Percentiles rank a stretch among this genome's conserved stretches.
Evolutionary conservation across 2,113 vertebrate genomes (phyloP).

Genomic region (Grantiella picta): DNA sequence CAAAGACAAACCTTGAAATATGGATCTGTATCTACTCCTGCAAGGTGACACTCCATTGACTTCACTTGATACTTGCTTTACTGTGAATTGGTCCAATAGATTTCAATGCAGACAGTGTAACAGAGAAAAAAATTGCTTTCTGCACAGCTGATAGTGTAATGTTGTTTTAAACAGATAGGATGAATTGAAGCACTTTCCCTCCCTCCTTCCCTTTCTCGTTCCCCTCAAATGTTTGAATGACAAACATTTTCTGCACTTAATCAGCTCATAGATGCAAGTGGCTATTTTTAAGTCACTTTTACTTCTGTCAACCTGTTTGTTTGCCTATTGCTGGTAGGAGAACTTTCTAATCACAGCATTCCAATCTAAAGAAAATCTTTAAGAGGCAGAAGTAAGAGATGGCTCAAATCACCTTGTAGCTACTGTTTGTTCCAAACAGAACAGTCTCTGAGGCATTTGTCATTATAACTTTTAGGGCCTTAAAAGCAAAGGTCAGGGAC

Average conservation of each 20-base stretch:
- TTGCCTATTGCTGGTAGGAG: neutral
- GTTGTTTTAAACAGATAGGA: neutral
- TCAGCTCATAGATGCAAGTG: neutral
- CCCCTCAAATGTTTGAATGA: neutral
- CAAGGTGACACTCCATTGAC: constrained; percentile 6
- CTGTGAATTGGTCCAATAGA: neutral
- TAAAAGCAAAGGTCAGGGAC: constrained; percentile 12
- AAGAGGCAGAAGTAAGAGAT: neutral
- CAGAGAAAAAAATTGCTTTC: neutral
- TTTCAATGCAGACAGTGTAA: neutral
- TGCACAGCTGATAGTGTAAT: neutral
- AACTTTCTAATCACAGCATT: neutral
- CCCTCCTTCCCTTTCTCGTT: neutral
- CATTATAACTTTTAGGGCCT: constrained; percentile 13
- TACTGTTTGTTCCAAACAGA: neutral
- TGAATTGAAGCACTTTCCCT: neutral
- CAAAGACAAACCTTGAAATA: constrained; percentile 17
- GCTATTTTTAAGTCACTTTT: neutral
- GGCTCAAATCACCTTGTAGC: neutral
- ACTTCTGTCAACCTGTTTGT: neutral
- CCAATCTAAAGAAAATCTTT: neutral
- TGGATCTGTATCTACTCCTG: neutral
- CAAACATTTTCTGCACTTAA: neutral
- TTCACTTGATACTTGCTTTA: neutral
- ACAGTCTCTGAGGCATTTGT: neutral